A percentile compares a stretch with the other conserved stretches of the same genome.
Conservation (phyloP, 2,797 vertebrate species). For the Sebastes jordani region DNA sequence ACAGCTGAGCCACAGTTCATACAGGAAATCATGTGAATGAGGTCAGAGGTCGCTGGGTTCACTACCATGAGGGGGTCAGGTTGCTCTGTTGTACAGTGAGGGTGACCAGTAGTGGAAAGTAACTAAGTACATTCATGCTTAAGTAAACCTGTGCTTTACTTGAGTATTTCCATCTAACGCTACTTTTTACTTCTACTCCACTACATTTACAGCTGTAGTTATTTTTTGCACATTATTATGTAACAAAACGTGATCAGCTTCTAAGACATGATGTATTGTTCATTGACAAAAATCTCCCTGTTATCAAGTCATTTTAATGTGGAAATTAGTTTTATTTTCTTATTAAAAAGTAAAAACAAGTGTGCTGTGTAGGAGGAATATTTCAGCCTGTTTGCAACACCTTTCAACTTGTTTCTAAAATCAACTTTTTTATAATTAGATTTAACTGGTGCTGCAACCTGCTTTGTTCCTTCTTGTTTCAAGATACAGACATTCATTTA, state of each 20-base stretch:
- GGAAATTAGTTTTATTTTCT: neutral
- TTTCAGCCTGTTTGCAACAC: neutral
- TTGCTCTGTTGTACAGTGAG: neutral
- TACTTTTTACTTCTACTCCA: neutral
- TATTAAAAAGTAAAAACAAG: neutral
- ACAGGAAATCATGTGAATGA: constrained; percentile 32
- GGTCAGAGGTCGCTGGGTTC: constrained; percentile 40
- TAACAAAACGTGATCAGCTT: neutral
- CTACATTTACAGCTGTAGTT: neutral
- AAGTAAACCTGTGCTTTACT: neutral
- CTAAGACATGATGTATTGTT: neutral
- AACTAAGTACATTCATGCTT: no score
- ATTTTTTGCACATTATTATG: neutral
- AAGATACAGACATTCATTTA: neutral
- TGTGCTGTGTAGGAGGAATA: neutral
- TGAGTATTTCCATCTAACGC: neutral
- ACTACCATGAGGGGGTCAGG: neutral
- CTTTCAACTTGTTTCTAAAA: neutral
- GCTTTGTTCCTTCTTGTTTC: neutral
- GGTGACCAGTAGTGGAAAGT: neutral
- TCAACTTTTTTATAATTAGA: neutral
- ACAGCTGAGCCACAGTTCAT: constrained; percentile 35
- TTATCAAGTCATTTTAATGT: neutral
- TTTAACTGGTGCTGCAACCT: neutral
- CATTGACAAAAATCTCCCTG: neutral